Percentiles rank a stretch among this genome's conserved stretches.
These are phyloP conservation scores for Octopus sinensis DNA, from an alignment of 1,140 invertebrate genomes.

Conservation along the genomic window DNA sequence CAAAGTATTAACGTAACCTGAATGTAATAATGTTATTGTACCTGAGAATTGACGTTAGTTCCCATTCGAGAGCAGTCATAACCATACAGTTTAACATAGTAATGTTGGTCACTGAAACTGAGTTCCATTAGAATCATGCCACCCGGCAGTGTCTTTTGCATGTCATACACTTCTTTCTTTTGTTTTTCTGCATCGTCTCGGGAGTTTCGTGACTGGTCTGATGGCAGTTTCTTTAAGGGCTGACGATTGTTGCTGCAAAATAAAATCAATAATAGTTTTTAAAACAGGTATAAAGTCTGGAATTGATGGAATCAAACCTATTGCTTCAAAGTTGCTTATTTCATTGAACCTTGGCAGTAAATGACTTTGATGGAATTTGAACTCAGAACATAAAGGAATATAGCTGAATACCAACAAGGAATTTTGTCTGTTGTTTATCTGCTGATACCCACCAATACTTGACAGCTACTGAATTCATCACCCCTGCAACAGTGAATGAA, in stretches of 20 bases:
- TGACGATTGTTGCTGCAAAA: background rate
- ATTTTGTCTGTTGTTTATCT: too few relatives aligned
- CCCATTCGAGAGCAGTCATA: conserved; percentile 66
- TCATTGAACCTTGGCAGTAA: too few relatives aligned
- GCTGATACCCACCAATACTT: too few relatives aligned
- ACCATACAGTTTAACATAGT: conserved; percentile 70
- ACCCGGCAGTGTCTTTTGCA: conserved; percentile 69
- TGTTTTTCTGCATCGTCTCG: background rate
- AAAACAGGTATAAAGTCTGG: background rate
- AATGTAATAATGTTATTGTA: conserved; percentile 17
- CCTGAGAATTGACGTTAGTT: conserved; percentile 52
- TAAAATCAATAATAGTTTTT: background rate
- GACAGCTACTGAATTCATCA: too few relatives aligned
- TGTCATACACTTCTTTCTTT: conserved; percentile 55
- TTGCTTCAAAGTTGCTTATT: too few relatives aligned
- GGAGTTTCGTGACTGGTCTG: background rate
- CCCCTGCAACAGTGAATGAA: too few relatives aligned
- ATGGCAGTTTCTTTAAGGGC: background rate
- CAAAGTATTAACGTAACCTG: too few relatives aligned
- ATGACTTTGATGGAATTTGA: too few relatives aligned
- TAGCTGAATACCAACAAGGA: too few relatives aligned
- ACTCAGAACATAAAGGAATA: too few relatives aligned
- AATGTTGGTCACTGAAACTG: conserved; percentile 72
- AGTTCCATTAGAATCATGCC: conserved; percentile 69
- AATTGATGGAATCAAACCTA: background rate